phyloP scores from a whole-genome alignment of 2,888 invertebrate species.

The Plagodis dolabraria region DNA sequence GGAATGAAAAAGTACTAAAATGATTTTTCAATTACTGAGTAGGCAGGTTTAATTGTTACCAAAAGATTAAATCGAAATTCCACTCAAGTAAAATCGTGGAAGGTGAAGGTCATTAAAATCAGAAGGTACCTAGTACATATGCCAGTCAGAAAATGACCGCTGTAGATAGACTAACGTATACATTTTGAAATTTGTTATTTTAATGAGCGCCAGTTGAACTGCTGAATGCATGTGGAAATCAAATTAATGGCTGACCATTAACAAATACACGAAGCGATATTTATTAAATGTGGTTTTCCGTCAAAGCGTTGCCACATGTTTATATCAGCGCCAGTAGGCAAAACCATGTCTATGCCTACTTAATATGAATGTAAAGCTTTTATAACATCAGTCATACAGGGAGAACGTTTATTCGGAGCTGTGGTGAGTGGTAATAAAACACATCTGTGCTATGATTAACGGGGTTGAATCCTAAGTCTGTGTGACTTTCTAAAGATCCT shows the following conservation, averaged over 20 bases:
- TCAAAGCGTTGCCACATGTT: conserved; percentile 49
- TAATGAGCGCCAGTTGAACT: conserved; percentile 58
- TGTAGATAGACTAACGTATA: not conserved
- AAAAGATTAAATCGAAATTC: too few species aligned
- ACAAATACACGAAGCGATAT: conserved; percentile 53
- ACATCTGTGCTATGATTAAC: conserved; percentile 56
- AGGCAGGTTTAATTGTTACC: too few species aligned
- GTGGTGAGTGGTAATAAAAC: conserved; percentile 61
- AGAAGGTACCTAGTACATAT: too few species aligned
- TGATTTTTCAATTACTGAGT: too few species aligned
- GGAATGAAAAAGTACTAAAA: too few species aligned
- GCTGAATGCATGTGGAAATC: conserved; percentile 61
- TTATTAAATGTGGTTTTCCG: conserved; percentile 55
- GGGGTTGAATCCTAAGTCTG: conserved; percentile 30
- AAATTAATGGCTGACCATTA: conserved; percentile 63
- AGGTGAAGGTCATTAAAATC: too few species aligned
- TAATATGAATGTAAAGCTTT: conserved; percentile 40
- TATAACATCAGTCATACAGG: conserved; percentile 46
- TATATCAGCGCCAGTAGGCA: conserved; percentile 40
- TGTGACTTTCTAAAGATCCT: too few species aligned
- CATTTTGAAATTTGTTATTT: conserved; percentile 50
- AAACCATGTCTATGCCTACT: conserved; percentile 18
- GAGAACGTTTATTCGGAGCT: conserved; percentile 47
- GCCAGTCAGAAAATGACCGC: too few species aligned
- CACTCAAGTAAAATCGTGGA: too few species aligned